phyloP scores from a whole-genome alignment of 2,888 invertebrate genomes.

The Oscheius onirici region DNA sequence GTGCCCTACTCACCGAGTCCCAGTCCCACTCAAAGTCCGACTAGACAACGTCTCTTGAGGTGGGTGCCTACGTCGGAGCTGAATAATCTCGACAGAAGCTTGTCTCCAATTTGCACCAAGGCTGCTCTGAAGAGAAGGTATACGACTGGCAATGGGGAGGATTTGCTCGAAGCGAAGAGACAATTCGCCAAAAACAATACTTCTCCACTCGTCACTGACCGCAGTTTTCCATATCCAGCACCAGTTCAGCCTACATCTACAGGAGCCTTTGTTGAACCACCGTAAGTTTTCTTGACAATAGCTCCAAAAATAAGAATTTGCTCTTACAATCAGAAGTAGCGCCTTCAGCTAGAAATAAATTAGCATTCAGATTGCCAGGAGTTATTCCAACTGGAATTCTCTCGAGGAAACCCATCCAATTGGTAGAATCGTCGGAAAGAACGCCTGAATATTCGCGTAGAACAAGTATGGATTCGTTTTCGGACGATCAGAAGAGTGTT shows the following conservation, averaged over 20 bases:
- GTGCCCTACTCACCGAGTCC: slow-evolving; percentile 68
- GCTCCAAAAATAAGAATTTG: too few species aligned
- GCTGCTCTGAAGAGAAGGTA: slow-evolving; percentile 28
- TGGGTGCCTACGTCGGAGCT: neutral
- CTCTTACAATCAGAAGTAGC: too few species aligned
- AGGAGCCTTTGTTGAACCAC: slow-evolving; percentile 25
- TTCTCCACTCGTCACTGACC: slow-evolving; percentile 49
- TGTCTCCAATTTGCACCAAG: slow-evolving; percentile 27
- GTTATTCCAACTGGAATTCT: neutral
- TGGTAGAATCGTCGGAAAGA: neutral
- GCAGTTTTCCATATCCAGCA: slow-evolving; percentile 49
- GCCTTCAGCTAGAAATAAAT: too few species aligned
- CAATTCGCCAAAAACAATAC: slow-evolving; percentile 35
- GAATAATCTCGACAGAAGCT: slow-evolving; percentile 16
- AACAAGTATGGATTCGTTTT: slow-evolving; percentile 31
- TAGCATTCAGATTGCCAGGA: neutral
- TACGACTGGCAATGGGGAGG: slow-evolving; percentile 17
- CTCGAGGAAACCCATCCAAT: slow-evolving; percentile 8
- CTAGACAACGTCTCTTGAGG: slow-evolving; percentile 38
- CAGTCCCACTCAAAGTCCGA: slow-evolving; percentile 54
- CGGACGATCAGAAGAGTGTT: slow-evolving; percentile 33
- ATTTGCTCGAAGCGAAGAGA: slow-evolving; percentile 24
- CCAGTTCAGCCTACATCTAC: neutral
- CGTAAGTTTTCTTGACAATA: slow-evolving; percentile 24
- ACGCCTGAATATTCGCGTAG: neutral